Evolutionary conservation across 2,888 invertebrate species (phyloP).

Genomic region (Pardosa pseudoannulata): DNA sequence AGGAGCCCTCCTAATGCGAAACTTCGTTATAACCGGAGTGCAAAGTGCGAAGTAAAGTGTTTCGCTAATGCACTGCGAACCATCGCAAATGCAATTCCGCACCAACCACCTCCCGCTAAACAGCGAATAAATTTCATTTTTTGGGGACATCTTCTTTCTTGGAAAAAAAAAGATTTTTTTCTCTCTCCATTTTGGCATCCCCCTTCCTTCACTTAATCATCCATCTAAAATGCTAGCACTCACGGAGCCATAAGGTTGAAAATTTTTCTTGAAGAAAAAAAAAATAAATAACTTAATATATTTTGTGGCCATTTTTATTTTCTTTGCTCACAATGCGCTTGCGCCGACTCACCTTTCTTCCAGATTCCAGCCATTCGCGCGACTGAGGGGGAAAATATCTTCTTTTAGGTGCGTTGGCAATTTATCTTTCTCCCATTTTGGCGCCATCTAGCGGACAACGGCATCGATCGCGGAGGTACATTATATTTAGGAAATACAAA

Average conservation of each 20-base stretch:
- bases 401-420: slow-evolving; percentile 45
- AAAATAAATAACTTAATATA: slow-evolving; percentile 13
- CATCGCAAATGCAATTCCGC: slow-evolving; percentile 23
- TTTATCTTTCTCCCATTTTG: slow-evolving; percentile 60
- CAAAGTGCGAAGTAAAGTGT: background rate
- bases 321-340: background rate
- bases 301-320: slow-evolving; percentile 7
- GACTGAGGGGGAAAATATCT: slow-evolving; percentile 45
- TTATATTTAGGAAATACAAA: slow-evolving; percentile 15
- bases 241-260: slow-evolving; percentile 39
- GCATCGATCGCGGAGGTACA: slow-evolving; percentile 43
- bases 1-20: background rate
- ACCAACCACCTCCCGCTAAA: slow-evolving; percentile 49
- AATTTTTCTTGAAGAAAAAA: background rate
- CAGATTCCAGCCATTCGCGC: background rate
- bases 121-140: slow-evolving; percentile 68
- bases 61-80: slow-evolving; percentile 1
- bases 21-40: slow-evolving; percentile 13
- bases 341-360: background rate
- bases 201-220: slow-evolving; percentile 63
- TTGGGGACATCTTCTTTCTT: background rate
- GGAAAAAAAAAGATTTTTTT: background rate
- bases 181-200: background rate
- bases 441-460: slow-evolving; percentile 60
- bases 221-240: slow-evolving; percentile 62